Conservation (phyloP, 2,888 invertebrate genomes). For the Nomada flava region DNA sequence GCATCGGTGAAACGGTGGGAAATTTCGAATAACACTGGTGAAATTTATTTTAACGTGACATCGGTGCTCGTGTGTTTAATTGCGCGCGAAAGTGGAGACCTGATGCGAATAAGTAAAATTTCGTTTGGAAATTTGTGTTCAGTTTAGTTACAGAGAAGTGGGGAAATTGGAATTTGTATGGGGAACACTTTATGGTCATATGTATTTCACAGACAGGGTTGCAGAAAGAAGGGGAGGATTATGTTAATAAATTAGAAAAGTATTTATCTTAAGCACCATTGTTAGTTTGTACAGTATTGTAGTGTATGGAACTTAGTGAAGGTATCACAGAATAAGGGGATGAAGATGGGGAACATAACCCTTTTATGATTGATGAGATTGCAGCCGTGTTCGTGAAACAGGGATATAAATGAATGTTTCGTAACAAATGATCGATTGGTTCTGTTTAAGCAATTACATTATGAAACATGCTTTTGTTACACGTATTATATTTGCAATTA, state of each 20-base stretch:
- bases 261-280: neutral
- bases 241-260: too few relatives aligned
- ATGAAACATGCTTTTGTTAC: neutral
- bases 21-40: too few relatives aligned
- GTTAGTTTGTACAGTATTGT: neutral
- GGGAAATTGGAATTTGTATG: neutral
- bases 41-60: too few relatives aligned
- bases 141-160: neutral
- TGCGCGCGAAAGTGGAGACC: too few relatives aligned
- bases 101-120: too few relatives aligned
- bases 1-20: too few relatives aligned
- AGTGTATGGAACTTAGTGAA: neutral
- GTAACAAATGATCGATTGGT: slow-evolving; percentile 18
- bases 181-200: neutral
- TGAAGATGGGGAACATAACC: slow-evolving; percentile 1
- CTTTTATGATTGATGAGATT: slow-evolving; percentile 27
- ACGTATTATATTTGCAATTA: neutral
- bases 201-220: too few relatives aligned
- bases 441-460: slow-evolving; percentile 4
- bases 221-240: too few relatives aligned
- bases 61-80: too few relatives aligned
- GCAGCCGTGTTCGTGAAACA: neutral
- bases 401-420: slow-evolving; percentile 3
- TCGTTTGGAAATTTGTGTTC: neutral
- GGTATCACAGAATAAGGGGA: neutral